Base-by-base conservation (phyloP, 2,888 invertebrate species). In the Eubasilissa splendida region DNA sequence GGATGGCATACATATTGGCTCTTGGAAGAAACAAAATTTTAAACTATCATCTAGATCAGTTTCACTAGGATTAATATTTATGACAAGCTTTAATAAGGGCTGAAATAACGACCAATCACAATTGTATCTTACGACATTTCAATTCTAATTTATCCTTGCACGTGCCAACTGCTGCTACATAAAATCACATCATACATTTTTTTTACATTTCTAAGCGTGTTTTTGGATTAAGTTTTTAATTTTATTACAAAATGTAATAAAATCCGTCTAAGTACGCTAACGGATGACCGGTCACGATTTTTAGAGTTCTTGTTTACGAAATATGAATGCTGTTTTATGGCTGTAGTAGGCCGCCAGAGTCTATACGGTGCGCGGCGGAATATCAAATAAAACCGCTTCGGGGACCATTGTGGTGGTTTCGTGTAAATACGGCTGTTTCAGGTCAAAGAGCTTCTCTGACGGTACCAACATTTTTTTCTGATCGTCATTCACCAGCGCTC, bases 351-450 rank as follows among this genome's bases (percentile, higher is more conserved):
- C 22, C 22, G 22, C 22, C 22, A 22, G 22, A 22, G 22, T 22
- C 22, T 42, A n/a, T 50, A 33, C 11, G 31, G 33, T n/a, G 66
- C n/a, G 42, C 68, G 68, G 68, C 68, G 14, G 50, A 14, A 14
- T 68, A 50, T 68, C 68, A 68, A 68, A 68, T 68, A 68, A 66
- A 68, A 68, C 68, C 68, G 68, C 68, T 68, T n/a, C 68, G 50
- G 14, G 42, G 50, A 52, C 68, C 50, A 68, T 68, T 68, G 52
- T 68, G 50, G 68, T 12, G 14, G 33, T 68, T 68, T 68, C 50
- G 12, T 68, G 68, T n/a, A 9, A 52, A 68, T 68, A 42, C 50
- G 50, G 50, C 50, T 14, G 42, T 50, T 50, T 68, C 50, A n/a
- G 68, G 68, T 68, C 68, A n/a, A 68, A 68, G 42, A 42, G 42